Conservation (phyloP, 2,888 invertebrate genomes). For the Listrodromus nycthemerus region DNA sequence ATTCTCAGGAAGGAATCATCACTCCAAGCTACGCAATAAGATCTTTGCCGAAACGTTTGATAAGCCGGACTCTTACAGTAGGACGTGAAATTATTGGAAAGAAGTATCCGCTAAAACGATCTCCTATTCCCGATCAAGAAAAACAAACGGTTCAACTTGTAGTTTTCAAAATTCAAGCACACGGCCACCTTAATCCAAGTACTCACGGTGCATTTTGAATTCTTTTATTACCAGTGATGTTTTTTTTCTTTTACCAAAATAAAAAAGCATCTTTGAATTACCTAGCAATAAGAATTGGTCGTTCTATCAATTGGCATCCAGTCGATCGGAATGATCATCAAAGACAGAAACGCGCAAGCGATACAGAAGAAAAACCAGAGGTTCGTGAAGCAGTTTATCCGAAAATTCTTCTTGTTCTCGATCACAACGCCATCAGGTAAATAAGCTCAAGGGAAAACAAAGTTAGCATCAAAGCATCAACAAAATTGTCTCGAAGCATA, state of each 20-base stretch:
- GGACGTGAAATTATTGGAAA: background rate
- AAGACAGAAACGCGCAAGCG: background rate
- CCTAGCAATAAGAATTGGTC: background rate
- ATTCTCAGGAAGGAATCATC: conserved; percentile 35
- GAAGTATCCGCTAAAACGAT: background rate
- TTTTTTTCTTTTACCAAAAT: background rate
- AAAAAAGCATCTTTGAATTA: background rate
- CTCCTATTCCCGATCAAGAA: background rate
- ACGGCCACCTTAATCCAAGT: conserved; percentile 7
- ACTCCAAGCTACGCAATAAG: background rate
- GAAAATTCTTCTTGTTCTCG: conserved; percentile 2
- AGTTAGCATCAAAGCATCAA: too few relatives aligned
- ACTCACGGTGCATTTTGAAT: background rate
- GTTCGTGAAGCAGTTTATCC: conserved; percentile 22
- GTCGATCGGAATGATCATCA: background rate
- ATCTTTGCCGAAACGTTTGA: conserved; percentile 28
- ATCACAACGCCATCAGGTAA: background rate
- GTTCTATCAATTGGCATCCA: background rate
- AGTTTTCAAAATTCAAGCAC: background rate
- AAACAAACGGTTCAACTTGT: conserved; percentile 5
- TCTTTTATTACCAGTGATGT: background rate
- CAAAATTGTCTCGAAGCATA: too few relatives aligned
- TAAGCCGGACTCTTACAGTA: background rate
- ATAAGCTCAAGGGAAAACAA: background rate
- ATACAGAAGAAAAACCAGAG: background rate